Evolutionary conservation across 2,797 vertebrate genomes (phyloP), one percentile per base, ranked within the genome.

Genomic region (Psittacula echo): DNA sequence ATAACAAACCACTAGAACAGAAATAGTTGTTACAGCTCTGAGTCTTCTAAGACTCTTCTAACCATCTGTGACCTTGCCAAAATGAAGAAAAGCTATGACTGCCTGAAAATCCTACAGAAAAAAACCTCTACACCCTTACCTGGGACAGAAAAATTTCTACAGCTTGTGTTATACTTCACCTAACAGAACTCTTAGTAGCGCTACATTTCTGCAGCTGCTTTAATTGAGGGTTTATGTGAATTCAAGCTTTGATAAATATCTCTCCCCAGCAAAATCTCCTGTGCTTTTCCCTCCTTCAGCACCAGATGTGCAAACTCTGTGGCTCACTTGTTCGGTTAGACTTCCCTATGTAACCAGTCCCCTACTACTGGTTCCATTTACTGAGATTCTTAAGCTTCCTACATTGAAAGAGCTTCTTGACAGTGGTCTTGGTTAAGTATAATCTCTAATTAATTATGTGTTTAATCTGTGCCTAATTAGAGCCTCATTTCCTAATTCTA

Each of bases 381-480:
- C 68, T 9, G 42, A 91, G 56, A 88, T 61, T 73, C 51, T 74
- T 76, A 79, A 82, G 14, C 23, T 39, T 90, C 67, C 64, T 53
- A 16, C 41, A 41, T 2, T 65, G 23, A 47, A 84, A 73, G 9
- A 66, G 26, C 41, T 71, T 87, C 50, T 65, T 87, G 26, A 62
- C 8, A 66, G 34, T 21, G n/a, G 50, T 70, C 29, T 85, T 60
- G 58, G 22, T 68, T 78, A 87, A 84, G 24, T 41, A 70, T 44
- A 74, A 78, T 65, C 30, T 74, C 39, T 81, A 86, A 80, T 70
- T 90, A 93, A 86, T 90, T 61, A 56, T 45, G 15, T 70, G 51
- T 30, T 72, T 93, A 85, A 91, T 54, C 62, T 83, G 54, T 45
- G 66, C 29, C n/a, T 83, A 89, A 94, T 91, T 74, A 91, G 81